Evolutionary conservation across 2,888 invertebrate genomes (phyloP).

Genomic region (Drosophila histrio): DNA sequence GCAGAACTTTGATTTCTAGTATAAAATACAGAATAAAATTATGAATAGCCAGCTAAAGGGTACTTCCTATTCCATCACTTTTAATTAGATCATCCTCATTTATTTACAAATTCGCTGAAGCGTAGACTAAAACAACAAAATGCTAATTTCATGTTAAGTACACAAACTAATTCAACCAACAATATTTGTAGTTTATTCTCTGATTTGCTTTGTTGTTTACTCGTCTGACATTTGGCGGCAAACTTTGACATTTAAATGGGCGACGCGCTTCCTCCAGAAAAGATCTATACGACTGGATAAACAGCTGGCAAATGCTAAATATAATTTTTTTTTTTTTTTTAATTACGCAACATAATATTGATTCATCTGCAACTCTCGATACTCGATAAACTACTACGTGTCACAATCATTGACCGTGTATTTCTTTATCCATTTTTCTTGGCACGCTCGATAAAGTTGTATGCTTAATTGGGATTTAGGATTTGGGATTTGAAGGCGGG

Average conservation of each 20-base stretch:
- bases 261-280: slow-evolving; percentile 32
- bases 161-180: slow-evolving; percentile 28
- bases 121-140: slow-evolving; percentile 38
- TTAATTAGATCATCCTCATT: slow-evolving; percentile 12
- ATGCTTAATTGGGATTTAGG: slow-evolving; percentile 21
- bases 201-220: slow-evolving; percentile 38
- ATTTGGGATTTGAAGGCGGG: slow-evolving; percentile 8
- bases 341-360: slow-evolving; percentile 31
- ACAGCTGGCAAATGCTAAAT: slow-evolving; percentile 27
- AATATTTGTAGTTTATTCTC: not conserved
- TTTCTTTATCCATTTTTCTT: slow-evolving; percentile 1
- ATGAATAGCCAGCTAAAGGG: not conserved
- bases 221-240: slow-evolving; percentile 50
- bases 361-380: not conserved
- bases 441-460: slow-evolving; percentile 9
- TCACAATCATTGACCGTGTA: slow-evolving; percentile 9
- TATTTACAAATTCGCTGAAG: slow-evolving; percentile 37
- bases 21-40: not conserved
- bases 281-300: slow-evolving; percentile 19
- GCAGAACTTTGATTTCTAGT: not conserved
- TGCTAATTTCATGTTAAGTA: slow-evolving; percentile 34
- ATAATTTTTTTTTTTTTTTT: no score
- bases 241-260: slow-evolving; percentile 53
- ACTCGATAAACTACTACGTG: slow-evolving; percentile 27
- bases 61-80: slow-evolving; percentile 17